Evolutionary conservation across 2,797 vertebrate species (phyloP), one percentile per base, ranked within the genome.

Genomic region (Rhynchonycteris naso): DNA sequence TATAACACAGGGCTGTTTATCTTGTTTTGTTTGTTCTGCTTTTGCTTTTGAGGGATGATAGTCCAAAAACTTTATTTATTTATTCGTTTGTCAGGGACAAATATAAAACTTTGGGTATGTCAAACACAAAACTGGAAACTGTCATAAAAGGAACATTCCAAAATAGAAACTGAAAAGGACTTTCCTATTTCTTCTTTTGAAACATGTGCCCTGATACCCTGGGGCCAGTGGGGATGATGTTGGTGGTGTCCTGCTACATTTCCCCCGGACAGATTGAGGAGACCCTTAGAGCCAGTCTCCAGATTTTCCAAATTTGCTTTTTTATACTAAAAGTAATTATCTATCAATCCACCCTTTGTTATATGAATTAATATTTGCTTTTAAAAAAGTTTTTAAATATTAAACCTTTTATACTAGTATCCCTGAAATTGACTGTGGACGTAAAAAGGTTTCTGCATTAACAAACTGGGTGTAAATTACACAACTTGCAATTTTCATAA

Each of bases 301-400:
- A 19, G 28, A 52, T 72, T 79, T 93, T 56, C 59, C 59, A 43
- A 30, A 28, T 69, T 13, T 2, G 5, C 38, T 59, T 84, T 83
- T 88, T 84, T 58, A 43, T 89, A 74, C n/a, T 84, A 24, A 65
- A 82, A 63, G n/a, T 47, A 24, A 2, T 88, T 83, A 93, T 38
- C 2, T 83, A 71, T 95, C 91, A 72, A 84, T 78, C 26, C 92
- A 85, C 86, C 87, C 43, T 89, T 92, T 80, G 43, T 91, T 88
- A 87, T 94, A 58, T n/a, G 74, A 91, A 78, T 76, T 83, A 56
- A 92, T 92, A 97, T 95, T 97, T 97, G 95, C 95, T 97, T 90
- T 72, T 24, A 88, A 95, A 95, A 72, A 96, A 38, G 56, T 66
- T 66, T 47, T 50, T 28, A 65, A 72, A 8, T 75, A 58, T 24